Evolutionary conservation across 2,888 invertebrate species (phyloP).

Genomic region (Pristionchus exspectatus): DNA sequence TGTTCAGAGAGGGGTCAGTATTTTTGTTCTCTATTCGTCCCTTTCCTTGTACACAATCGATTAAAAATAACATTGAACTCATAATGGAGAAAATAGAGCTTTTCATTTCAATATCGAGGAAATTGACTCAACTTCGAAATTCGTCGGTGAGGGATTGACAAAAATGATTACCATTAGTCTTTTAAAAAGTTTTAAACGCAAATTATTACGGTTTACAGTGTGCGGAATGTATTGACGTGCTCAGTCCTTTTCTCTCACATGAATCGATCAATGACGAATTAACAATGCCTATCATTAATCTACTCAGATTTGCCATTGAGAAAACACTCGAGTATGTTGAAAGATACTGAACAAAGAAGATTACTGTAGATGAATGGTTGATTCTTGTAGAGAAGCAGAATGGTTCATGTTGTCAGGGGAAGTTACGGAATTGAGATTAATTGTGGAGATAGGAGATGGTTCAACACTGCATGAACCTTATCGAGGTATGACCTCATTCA

Average conservation of each 20-base stretch:
- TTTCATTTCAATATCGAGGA: not conserved
- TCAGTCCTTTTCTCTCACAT: not conserved
- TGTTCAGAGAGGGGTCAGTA: not conserved
- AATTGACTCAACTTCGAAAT: not conserved
- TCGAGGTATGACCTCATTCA: not conserved
- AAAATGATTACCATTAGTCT: too few relatives aligned
- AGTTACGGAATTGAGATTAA: not conserved
- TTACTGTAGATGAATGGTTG: not conserved
- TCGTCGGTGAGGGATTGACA: not conserved
- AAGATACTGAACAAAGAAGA: not conserved
- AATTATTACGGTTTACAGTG: not conserved
- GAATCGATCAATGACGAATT: not conserved
- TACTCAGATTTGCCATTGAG: not conserved
- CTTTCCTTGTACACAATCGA: not conserved
- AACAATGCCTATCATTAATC: not conserved
- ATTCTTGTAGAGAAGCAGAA: constrained; percentile 6
- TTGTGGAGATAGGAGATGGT: constrained; percentile 7
- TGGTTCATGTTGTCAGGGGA: constrained; percentile 38
- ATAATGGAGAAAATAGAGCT: not conserved
- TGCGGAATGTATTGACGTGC: not conserved
- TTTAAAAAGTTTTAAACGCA: not conserved
- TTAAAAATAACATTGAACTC: not conserved
- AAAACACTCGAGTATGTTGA: constrained; percentile 17
- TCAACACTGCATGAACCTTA: not conserved
- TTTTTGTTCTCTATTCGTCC: not conserved